Base-by-base conservation (phyloP, 2,888 invertebrate species). In the Cyclophora albipunctata region DNA sequence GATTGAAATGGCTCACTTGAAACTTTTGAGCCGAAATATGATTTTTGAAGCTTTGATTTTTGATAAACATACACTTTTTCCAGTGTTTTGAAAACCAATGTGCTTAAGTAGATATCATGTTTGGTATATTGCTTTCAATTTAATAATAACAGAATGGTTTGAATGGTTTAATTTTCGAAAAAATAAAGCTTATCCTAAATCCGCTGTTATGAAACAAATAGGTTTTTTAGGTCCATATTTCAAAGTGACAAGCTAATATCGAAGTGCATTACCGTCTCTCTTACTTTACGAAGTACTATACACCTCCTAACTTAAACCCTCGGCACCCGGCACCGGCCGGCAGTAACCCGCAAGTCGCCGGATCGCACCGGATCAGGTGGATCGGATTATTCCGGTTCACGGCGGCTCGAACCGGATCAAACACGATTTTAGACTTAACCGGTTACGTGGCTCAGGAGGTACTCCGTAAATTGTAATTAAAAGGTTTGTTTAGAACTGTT, bases 391-490 rank as follows among this genome's bases (percentile, higher is more conserved):
- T 84, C 82, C 82, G 75, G 82, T 76, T 75, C 81, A 69, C 59
- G 69, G 79, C 84, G 76, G 78, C 62, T 67, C 69, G 67, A 73
- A 82, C 80, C 77, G 81, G 84, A 81, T 82, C 83, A 75, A 81
- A 83, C 81, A 81, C 80, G 83, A 77, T 83, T 84, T 80, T 72
- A 75, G 84, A 84, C 83, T 81, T 80, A 83, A 75, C 73, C 74
- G 78, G 75, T 68, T 69, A 63, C 66, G 64, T 63, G 67, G 76
- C 70, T 78, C 20, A 62, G 65, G 72, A 79, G 78, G 75, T 76
- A 63, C 73, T 72, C 73, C 59, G 63, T 57, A 57, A 60, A 64
- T 64, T 63, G 69, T 71, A 70, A 65, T 69, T 67, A 64, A 69
- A 66, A 63, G 59, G 64, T 64, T 63, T 66, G 50, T 40, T 47